These are phyloP conservation scores for Timema cristinae DNA, from an alignment of 2,888 invertebrate species.

Conservation along the genomic window DNA sequence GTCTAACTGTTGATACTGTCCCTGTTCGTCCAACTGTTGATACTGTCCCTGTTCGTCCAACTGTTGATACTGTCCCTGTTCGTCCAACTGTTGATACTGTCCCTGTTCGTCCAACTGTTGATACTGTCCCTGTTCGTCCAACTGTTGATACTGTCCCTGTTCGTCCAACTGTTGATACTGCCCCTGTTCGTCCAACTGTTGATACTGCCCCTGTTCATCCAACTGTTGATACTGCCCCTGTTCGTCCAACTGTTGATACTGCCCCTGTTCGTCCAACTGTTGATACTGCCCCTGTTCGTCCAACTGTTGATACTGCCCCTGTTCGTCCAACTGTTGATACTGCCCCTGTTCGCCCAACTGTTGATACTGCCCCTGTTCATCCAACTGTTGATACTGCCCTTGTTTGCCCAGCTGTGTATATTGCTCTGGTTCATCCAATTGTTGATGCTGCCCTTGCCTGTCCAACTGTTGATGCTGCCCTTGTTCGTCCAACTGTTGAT, in stretches of 20 bases:
- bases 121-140: not conserved
- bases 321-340: not conserved
- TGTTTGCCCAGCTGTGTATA: not conserved
- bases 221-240: not conserved
- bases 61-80: not conserved
- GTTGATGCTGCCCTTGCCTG: not conserved
- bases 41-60: not conserved
- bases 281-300: not conserved
- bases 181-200: not conserved
- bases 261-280: not conserved
- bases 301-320: not conserved
- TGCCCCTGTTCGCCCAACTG: not conserved
- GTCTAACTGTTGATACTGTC: not conserved
- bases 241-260: not conserved
- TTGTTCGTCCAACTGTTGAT: not conserved
- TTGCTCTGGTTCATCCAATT: not conserved
- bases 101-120: not conserved
- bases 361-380: not conserved
- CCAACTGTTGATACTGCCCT: not conserved
- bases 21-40: not conserved
- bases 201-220: not conserved
- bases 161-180: not conserved
- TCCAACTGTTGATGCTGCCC: not conserved
- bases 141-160: not conserved
- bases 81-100: not conserved